phyloP scores from a whole-genome alignment of 2,888 invertebrate species.

The Orchestes rusci region DNA sequence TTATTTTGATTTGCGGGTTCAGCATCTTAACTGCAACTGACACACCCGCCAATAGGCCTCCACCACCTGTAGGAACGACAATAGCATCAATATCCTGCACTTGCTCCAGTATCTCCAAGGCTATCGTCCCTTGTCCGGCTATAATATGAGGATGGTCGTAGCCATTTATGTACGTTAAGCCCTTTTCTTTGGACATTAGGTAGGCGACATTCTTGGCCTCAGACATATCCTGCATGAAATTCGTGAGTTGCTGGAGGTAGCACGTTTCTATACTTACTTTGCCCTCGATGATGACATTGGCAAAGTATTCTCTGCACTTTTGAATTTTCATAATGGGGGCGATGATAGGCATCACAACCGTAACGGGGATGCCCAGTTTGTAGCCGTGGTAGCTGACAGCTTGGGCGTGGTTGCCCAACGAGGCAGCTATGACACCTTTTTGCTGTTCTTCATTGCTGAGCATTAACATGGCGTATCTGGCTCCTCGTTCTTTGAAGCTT shows the following conservation, averaged over 20 bases:
- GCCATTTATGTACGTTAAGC: constrained; percentile 80
- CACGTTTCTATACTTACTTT: constrained; percentile 41
- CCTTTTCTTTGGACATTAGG: constrained; percentile 61
- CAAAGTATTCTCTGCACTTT: constrained; percentile 76
- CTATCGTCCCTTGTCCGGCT: constrained; percentile 92
- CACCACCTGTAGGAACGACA: constrained; percentile 90
- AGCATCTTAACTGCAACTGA: constrained; percentile 84
- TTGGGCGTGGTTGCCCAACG: constrained; percentile 90
- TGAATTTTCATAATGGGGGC: constrained; percentile 96
- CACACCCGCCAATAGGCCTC: constrained; percentile 84
- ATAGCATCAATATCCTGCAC: constrained; percentile 78
- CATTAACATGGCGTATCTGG: constrained; percentile 74
- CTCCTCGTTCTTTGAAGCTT: constrained; percentile 93
- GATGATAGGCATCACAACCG: constrained; percentile 90
- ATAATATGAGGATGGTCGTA: constrained; percentile 94
- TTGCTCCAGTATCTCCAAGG: constrained; percentile 87
- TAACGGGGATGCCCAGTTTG: constrained; percentile 54
- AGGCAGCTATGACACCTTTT: constrained; percentile 84
- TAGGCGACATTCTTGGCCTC: constrained; percentile 79
- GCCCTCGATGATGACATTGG: constrained; percentile 77
- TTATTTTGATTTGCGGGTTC: constrained; percentile 73
- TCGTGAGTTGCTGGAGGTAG: no score
- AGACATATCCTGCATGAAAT: constrained; percentile 53
- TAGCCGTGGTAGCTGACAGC: constrained; percentile 65
- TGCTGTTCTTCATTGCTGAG: constrained; percentile 63